Conservation (phyloP, 2,888 invertebrate species). For the Ceriagrion tenellum region DNA sequence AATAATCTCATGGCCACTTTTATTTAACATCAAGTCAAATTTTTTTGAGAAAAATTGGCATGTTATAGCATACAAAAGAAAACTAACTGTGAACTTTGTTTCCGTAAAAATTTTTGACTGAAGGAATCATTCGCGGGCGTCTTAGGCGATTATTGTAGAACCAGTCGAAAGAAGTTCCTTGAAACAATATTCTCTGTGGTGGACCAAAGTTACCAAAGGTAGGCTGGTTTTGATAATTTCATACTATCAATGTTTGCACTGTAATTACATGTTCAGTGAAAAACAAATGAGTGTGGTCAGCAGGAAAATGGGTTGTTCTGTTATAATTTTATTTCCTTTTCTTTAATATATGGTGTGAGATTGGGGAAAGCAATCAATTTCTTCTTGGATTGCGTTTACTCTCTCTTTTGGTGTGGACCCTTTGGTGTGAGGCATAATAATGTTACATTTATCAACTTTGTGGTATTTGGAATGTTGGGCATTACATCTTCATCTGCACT, state of each 20-base stretch:
- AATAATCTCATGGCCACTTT: background rate
- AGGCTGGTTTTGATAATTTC: conserved; percentile 49
- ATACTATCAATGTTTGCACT: conserved; percentile 44
- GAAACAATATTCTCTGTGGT: conserved; percentile 26
- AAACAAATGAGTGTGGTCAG: background rate
- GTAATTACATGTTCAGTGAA: background rate
- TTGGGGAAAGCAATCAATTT: conserved; percentile 17
- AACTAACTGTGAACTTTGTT: conserved; percentile 62
- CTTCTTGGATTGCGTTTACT: background rate
- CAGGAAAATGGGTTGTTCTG: background rate
- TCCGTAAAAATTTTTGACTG: conserved; percentile 59
- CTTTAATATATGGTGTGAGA: conserved; percentile 6
- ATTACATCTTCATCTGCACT: background rate
- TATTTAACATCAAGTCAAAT: background rate
- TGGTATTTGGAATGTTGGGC: background rate
- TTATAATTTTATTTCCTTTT: background rate
- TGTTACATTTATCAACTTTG: background rate
- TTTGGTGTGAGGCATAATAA: conserved; percentile 8
- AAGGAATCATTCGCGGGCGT: conserved; percentile 46
- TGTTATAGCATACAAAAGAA: conserved; percentile 17
- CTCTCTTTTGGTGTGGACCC: conserved; percentile 11
- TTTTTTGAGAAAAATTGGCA: background rate
- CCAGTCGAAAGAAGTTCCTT: conserved; percentile 29
- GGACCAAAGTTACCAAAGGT: conserved; percentile 55
- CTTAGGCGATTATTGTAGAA: conserved; percentile 61